These are phyloP conservation scores for Oreochromis spilurus DNA, from an alignment of 2,113 vertebrate species.

Conservation along the genomic window DNA sequence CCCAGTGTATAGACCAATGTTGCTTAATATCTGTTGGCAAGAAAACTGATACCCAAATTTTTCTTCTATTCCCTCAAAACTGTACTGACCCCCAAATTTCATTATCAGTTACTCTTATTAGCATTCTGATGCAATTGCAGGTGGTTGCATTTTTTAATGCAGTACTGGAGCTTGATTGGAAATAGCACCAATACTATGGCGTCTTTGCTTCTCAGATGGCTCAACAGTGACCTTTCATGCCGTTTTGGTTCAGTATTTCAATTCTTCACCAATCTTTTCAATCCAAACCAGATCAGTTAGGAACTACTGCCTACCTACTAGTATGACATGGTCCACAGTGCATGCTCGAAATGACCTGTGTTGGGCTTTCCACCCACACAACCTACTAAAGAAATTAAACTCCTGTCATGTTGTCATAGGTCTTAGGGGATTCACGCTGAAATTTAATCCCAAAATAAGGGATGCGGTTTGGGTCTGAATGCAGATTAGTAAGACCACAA, in stretches of 20 bases:
- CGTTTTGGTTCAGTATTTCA: background rate
- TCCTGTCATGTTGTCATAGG: background rate
- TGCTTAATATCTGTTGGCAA: background rate
- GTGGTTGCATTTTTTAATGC: background rate
- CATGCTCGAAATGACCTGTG: background rate
- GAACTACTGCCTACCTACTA: background rate
- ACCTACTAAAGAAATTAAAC: background rate
- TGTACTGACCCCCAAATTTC: background rate
- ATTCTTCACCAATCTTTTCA: background rate
- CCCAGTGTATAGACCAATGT: background rate
- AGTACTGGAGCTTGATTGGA: background rate
- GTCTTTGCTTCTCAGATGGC: background rate
- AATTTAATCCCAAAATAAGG: conserved; percentile 23
- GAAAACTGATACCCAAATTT: background rate
- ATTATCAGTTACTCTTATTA: background rate
- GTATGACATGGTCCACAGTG: background rate
- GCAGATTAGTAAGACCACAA: conserved; percentile 60
- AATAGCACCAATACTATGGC: background rate
- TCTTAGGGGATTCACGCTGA: conserved; percentile 3
- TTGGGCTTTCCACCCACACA: background rate
- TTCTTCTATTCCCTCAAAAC: background rate
- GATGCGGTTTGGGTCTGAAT: conserved; percentile 58
- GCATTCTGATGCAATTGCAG: background rate
- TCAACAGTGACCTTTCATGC: background rate
- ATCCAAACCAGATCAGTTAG: background rate